Conservation (phyloP, 2,888 invertebrate species). For the Limnephilus lunatus region DNA sequence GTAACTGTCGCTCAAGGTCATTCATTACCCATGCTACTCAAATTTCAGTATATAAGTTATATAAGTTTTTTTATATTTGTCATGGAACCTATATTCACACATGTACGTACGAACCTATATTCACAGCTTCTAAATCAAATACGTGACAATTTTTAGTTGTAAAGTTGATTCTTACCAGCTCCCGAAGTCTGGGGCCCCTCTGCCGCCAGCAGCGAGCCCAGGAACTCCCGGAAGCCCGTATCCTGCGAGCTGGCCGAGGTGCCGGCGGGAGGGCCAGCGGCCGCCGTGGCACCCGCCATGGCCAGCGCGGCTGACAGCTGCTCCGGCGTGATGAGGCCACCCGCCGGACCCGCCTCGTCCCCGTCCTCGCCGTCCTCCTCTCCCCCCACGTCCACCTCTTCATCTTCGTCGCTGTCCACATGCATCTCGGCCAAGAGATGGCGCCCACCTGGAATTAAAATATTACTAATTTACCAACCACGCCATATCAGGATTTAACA, state of each 20-base stretch:
- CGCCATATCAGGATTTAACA: background rate
- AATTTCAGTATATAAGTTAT: too few relatives aligned
- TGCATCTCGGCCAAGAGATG: slow-evolving; percentile 29
- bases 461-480: background rate
- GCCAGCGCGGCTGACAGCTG: slow-evolving; percentile 84
- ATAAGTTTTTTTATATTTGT: too few relatives aligned
- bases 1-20: too few relatives aligned
- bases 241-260: slow-evolving; percentile 2
- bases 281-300: slow-evolving; percentile 41
- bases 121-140: background rate
- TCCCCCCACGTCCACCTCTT: slow-evolving; percentile 54
- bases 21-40: too few relatives aligned
- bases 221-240: slow-evolving; percentile 53
- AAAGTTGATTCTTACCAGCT: background rate
- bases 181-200: slow-evolving; percentile 35
- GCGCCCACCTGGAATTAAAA: slow-evolving; percentile 2
- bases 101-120: too few relatives aligned
- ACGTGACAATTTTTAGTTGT: background rate
- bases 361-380: slow-evolving; percentile 75
- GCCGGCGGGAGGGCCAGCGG: background rate
- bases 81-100: background rate
- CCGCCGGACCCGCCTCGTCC: slow-evolving; percentile 69
- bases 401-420: slow-evolving; percentile 61
- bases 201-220: slow-evolving; percentile 53
- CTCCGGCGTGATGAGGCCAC: slow-evolving; percentile 82